phyloP scores from a whole-genome alignment of 2,113 vertebrate species.

The Pitta sordida region DNA sequence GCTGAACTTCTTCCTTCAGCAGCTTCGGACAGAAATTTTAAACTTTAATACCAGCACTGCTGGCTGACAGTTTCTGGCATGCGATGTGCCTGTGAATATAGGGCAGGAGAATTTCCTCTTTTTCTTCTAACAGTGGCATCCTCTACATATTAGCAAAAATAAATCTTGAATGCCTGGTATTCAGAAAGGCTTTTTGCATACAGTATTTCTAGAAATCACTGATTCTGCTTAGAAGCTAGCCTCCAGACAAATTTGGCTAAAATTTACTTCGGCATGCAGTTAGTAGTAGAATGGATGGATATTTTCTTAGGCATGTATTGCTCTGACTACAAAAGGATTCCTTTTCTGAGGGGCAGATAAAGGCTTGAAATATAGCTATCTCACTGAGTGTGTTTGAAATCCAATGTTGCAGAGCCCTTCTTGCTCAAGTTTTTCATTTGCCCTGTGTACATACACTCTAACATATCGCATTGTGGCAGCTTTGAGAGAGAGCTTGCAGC shows the following conservation, averaged over 20 bases:
- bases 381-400: neutral
- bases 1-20: neutral
- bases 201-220: neutral
- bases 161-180: neutral
- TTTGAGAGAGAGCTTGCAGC: neutral
- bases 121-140: neutral
- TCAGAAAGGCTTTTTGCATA: neutral
- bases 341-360: neutral
- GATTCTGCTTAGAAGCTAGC: neutral
- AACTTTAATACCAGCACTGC: neutral
- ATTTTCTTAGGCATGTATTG: neutral
- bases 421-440: neutral
- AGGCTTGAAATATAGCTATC: neutral
- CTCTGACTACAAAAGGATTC: neutral
- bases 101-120: neutral
- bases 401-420: rapidly evolving
- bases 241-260: neutral
- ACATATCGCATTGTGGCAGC: neutral
- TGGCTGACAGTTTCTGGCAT: neutral
- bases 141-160: neutral
- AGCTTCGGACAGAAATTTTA: neutral
- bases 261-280: neutral
- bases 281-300: neutral
- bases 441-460: neutral
- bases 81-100: neutral